phyloP scores from a whole-genome alignment of 1,140 invertebrate species.

The Fopius arisanus region DNA sequence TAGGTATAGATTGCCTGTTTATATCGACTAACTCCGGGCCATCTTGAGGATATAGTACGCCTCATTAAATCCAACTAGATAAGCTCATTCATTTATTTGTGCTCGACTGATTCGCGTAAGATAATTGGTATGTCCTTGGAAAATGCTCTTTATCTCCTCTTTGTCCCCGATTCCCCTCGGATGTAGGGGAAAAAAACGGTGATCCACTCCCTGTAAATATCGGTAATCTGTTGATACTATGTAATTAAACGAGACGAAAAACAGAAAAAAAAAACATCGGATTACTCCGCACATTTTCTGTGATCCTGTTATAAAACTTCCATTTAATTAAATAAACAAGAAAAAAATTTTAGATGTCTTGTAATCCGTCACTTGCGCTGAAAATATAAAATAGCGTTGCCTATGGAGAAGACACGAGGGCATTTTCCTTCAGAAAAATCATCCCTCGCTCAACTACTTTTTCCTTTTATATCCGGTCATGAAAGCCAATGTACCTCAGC shows the following conservation, averaged over 20 bases:
- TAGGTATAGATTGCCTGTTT: neutral
- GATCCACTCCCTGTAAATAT: neutral
- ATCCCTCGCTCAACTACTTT: conserved; percentile 24
- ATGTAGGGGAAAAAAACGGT: neutral
- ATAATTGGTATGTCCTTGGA: neutral
- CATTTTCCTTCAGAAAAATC: conserved; percentile 19
- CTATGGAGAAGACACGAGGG: neutral
- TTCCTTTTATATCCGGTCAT: conserved; percentile 24
- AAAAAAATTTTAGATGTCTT: no score
- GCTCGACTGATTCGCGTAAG: neutral
- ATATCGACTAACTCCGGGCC: neutral
- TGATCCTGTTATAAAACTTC: no score
- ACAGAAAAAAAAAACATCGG: no score
- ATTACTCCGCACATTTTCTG: no score
- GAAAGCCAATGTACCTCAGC: conserved; percentile 30
- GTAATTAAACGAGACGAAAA: neutral
- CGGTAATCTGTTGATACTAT: neutral
- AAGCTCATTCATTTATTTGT: neutral
- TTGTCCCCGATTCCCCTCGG: neutral
- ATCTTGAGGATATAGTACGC: neutral
- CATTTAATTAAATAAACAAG: no score
- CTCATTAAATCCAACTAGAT: neutral
- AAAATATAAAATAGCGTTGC: neutral
- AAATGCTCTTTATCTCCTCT: neutral
- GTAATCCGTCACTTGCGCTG: neutral